Percentiles rank a stretch among this genome's conserved stretches.
Conservation (phyloP, 1,140 invertebrate species). For the Dryas iulia region DNA sequence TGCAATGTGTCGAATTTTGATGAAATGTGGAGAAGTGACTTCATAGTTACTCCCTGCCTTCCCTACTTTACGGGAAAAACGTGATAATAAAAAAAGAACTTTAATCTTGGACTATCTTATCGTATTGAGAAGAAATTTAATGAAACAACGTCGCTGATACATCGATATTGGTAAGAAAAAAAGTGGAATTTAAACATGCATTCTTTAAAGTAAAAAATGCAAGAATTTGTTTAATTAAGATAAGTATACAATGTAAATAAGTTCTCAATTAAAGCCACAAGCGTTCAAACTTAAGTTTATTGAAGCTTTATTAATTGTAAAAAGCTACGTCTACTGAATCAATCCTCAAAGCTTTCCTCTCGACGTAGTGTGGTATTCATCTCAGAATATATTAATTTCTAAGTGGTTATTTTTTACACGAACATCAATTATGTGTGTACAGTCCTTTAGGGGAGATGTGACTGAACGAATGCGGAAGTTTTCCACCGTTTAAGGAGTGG, state of each 20-base stretch:
- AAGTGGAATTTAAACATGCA: neutral
- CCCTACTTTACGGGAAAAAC: no score
- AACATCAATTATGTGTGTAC: constrained; percentile 4
- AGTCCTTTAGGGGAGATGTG: constrained; percentile 4
- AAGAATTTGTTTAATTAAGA: neutral
- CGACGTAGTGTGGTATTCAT: neutral
- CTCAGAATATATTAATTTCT: neutral
- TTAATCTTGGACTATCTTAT: no score
- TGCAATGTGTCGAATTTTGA: no score
- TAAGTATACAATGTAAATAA: neutral
- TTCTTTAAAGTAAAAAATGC: no score
- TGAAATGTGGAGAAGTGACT: no score
- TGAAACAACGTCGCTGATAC: no score
- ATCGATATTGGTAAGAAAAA: no score
- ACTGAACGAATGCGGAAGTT: constrained; percentile 38
- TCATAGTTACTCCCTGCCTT: no score
- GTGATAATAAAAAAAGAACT: no score
- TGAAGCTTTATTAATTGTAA: no score
- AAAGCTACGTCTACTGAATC: neutral
- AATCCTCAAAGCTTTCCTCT: neutral
- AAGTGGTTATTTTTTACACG: neutral
- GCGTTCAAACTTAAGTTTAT: neutral
- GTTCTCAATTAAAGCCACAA: neutral
- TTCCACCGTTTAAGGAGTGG: constrained; percentile 32
- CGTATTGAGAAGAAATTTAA: no score